A percentile compares a stretch with the other conserved stretches of the same genome.
Evolutionary conservation across 2,113 vertebrate species (phyloP).

Genomic region (Indicator indicator): DNA sequence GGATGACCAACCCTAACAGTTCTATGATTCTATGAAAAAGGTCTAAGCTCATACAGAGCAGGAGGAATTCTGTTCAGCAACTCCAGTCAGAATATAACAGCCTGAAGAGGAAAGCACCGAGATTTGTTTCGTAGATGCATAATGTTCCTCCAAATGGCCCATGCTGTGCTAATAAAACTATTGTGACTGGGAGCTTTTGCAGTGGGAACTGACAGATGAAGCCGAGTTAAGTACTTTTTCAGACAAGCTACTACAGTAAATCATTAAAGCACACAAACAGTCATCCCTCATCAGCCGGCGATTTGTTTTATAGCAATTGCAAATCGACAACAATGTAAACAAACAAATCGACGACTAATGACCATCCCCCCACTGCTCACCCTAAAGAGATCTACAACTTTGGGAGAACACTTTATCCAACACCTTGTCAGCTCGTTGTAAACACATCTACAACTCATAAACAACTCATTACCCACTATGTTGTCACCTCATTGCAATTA

Average conservation of each 20-base stretch:
- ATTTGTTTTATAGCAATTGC: conserved; percentile 81
- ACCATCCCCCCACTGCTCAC: conserved; percentile 75
- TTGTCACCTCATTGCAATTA: conserved; percentile 85
- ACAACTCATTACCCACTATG: conserved; percentile 84
- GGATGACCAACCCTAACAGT: too few species aligned
- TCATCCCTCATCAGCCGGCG: conserved; percentile 78
- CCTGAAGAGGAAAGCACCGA: conserved; percentile 71
- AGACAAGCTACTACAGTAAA: conserved; percentile 79
- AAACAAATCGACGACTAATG: conserved; percentile 85
- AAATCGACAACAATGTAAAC: conserved; percentile 84
- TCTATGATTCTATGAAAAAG: not conserved
- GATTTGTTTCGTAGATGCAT: conserved; percentile 74
- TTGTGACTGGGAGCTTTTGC: conserved; percentile 78
- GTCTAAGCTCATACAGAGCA: conserved; percentile 46
- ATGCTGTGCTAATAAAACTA: conserved; percentile 83
- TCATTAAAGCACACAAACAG: conserved; percentile 79
- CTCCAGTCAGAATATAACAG: conserved; percentile 66
- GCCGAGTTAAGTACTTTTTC: conserved; percentile 79
- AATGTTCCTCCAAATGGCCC: conserved; percentile 77
- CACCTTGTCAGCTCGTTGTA: conserved; percentile 85
- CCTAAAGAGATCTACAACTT: conserved; percentile 83
- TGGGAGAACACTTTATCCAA: conserved; percentile 83
- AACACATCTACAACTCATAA: conserved; percentile 86
- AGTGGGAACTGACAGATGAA: conserved; percentile 81
- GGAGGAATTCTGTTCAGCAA: conserved; percentile 70